A percentile compares a stretch with the other conserved stretches of the same genome.
phyloP scores from a whole-genome alignment of 2,888 invertebrate species.

The Sphecodes monilicornis region DNA sequence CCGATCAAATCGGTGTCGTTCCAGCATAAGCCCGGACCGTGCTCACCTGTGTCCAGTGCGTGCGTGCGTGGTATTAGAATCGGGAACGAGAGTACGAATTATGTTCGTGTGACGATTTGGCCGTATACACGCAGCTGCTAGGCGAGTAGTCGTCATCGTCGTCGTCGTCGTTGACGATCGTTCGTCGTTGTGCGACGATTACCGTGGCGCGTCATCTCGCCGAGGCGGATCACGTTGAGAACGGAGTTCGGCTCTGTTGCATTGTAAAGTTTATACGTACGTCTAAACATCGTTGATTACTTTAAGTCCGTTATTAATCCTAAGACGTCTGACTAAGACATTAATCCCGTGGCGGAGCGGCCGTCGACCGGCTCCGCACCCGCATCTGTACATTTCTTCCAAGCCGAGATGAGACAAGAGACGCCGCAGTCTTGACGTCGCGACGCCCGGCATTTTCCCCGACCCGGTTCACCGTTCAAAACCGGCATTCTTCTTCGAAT shows the following conservation, averaged over 20 bases:
- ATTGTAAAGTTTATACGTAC: conserved; percentile 81
- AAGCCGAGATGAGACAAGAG: conserved; percentile 33
- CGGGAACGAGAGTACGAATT: conserved; percentile 47
- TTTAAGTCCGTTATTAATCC: conserved; percentile 78
- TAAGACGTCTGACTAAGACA: conserved; percentile 72
- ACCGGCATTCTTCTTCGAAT: conserved; percentile 64
- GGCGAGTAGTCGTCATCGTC: conserved; percentile 26
- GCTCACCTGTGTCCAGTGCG: conserved; percentile 60
- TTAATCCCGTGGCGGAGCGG: conserved; percentile 55
- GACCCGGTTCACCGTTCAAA: conserved; percentile 42
- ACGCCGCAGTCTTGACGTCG: conserved; percentile 23
- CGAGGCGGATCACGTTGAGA: conserved; percentile 46
- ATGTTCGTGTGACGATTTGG: conserved; percentile 35
- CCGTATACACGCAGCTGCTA: conserved; percentile 34
- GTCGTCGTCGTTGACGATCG: too few species aligned
- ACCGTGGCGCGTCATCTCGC: conserved; percentile 21
- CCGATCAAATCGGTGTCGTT: conserved; percentile 28
- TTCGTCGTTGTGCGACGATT: conserved; percentile 22
- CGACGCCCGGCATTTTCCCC: conserved; percentile 26
- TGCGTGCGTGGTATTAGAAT: conserved; percentile 56
- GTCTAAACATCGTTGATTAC: conserved; percentile 78
- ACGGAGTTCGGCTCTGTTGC: conserved; percentile 77
- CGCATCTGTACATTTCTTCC: conserved; percentile 62
- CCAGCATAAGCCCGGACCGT: conserved; percentile 20
- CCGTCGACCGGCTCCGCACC: conserved; percentile 41